Base-by-base conservation (phyloP, 2,888 invertebrate species). In the Erebia palarica region DNA sequence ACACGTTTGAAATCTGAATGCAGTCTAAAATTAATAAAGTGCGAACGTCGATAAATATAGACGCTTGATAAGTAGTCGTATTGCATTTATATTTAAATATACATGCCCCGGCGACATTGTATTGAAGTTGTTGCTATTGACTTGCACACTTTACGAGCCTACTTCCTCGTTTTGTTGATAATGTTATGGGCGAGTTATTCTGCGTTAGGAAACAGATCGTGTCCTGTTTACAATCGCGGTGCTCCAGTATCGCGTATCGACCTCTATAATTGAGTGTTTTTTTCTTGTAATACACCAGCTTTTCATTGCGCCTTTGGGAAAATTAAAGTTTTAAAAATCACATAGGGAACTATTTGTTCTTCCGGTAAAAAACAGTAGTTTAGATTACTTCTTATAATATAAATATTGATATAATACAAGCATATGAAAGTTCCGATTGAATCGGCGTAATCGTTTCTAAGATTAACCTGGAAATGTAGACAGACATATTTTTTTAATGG, bases 111-210 rank as follows among this genome's bases (percentile, higher is more conserved):
- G 80, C 83, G 80, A 89, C 89, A 85, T 80, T 88, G 89, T 89
- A 82, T 80, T 82, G 61, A 51, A 82, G 80, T 83, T 79, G 85
- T 84, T 84, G 84, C 82, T 81, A 78, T 83, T 81, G 74, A 77
- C 71, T 79, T 75, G 76, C 72, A 77, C 73, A 79, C 77, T 86
- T 86, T 73, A 74, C 61, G 77, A 60, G 74, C 76, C 74, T 72
- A 80, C 85, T 89, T 89, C 88, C 90, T 86, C 84, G 86, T 85
- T 86, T 84, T 81, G 79, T 84, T 81, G 81, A 79, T 85, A 83
- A 78, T 85, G 84, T 84, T 78, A 76, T 80, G 69, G 72, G 72
- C 64, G 66, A 75, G 75, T 77, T 81, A 78, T 70, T 73, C 70
- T 68, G 68, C 68, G 63, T 65, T 73, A 63, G 72, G 72, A 76